Base-by-base conservation (phyloP, 2,113 vertebrate species). In the Gracilinanus agilis region DNA sequence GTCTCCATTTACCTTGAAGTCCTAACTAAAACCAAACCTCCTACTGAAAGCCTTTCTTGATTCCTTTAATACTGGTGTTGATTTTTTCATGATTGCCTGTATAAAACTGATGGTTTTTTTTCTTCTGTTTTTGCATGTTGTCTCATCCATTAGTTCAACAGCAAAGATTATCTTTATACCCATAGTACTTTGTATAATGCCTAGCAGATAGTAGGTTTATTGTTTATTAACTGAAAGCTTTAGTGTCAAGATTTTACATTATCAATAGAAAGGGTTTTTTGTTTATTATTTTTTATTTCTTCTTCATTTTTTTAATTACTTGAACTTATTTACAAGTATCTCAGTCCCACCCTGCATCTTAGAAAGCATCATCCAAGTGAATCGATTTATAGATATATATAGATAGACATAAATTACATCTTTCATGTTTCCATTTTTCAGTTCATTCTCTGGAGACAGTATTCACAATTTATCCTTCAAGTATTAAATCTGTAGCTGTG, bases 71-170 rank as follows among this genome's bases (percentile, higher is more conserved):
- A 3, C 7, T 23, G 16, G 19, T 75, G 29, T 75, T 75, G 61
- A n/a, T 9, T 0, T 19, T 0, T 7, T 16, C 29, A 2, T 6
- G 21, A 67, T 83, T 21, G 2, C 0, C 16, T 83, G 1, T 83
- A 40, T 83, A 83, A 83, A 83, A 2, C 7, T 83, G 16, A 83
- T 23, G 19, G 67, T 40, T 83, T 19, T 40, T 75, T 34, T 58
- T 58, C 1, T 61, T 34, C 24, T 34, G 10, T 75, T 40, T 83
- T 40, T 83, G 34, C 19, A 83, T 40, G 19, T 83, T 83, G n/a
- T 40, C 67, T 83, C 67, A 83, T 83, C 34, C 67, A 40, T 83
- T 83, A 83, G 0, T 6, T 83, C 67, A 19, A 75, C 1, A 83
- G 67, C 6, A 23, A 19, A 7, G 19, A 40, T 83, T 83, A 40